These are phyloP conservation scores for Drosophila prolongata DNA, from an alignment of 2,888 invertebrate species.

Conservation along the genomic window DNA sequence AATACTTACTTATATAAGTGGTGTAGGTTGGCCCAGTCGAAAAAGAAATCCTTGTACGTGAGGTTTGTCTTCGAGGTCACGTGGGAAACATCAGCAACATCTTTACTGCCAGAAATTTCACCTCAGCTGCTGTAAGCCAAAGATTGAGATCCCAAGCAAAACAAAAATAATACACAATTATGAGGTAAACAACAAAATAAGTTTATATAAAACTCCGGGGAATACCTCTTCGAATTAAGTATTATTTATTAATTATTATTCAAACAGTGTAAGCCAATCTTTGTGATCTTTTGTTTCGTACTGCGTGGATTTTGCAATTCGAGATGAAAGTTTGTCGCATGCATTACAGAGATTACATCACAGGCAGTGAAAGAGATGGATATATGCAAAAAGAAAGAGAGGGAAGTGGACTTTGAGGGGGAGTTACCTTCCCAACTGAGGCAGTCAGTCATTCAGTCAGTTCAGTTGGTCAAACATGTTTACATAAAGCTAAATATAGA, in stretches of 20 bases:
- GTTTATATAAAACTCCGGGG: conserved; percentile 12
- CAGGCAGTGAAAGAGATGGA: conserved; percentile 33
- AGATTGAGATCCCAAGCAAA: conserved; percentile 47
- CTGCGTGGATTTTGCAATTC: conserved; percentile 66
- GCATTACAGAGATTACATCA: conserved; percentile 77
- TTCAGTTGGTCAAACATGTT: conserved; percentile 79
- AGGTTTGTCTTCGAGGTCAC: conserved; percentile 78
- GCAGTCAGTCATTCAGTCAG: conserved; percentile 80
- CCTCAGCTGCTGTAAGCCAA: conserved; percentile 38
- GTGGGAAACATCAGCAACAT: conserved; percentile 58
- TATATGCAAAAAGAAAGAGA: neutral
- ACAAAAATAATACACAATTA: conserved; percentile 27
- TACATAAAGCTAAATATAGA: conserved; percentile 70
- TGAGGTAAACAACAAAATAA: conserved; percentile 6
- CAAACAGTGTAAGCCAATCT: conserved; percentile 72
- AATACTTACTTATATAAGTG: conserved; percentile 65
- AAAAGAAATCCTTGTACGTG: conserved; percentile 76
- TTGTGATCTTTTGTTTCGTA: conserved; percentile 52
- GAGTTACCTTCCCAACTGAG: conserved; percentile 60
- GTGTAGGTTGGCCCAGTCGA: conserved; percentile 28
- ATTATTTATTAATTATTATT: conserved; percentile 55
- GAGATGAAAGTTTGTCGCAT: conserved; percentile 77
- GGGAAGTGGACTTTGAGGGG: conserved; percentile 4
- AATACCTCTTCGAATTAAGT: conserved; percentile 26
- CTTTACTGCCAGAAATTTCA: conserved; percentile 46